These are phyloP conservation scores for Parapristionchus giblindavisi DNA, from an alignment of 2,888 invertebrate species.

Conservation along the genomic window DNA sequence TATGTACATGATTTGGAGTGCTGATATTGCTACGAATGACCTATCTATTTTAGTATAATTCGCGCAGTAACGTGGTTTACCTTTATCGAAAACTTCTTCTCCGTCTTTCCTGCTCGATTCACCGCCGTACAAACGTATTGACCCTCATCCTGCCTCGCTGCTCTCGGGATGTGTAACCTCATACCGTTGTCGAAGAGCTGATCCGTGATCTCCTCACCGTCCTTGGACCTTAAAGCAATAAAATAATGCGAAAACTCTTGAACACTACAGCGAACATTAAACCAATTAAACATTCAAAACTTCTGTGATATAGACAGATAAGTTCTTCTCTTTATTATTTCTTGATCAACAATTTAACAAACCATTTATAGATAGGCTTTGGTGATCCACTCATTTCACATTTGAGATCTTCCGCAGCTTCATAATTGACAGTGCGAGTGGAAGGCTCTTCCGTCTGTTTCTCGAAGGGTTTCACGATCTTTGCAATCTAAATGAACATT, in stretches of 20 bases:
- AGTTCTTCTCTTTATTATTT: neutral
- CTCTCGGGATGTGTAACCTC: slow-evolving; percentile 8
- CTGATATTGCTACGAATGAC: no score
- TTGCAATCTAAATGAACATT: slow-evolving; percentile 10
- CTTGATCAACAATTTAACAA: neutral
- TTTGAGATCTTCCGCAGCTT: neutral
- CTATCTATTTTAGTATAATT: no score
- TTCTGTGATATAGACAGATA: neutral
- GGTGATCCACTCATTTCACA: slow-evolving; percentile 27
- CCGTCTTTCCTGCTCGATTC: slow-evolving; percentile 23
- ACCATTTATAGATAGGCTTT: slow-evolving; percentile 18
- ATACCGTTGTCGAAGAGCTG: neutral
- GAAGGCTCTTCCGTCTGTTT: neutral
- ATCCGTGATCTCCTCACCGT: slow-evolving; percentile 16
- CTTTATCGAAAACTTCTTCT: neutral
- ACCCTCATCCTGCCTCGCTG: neutral
- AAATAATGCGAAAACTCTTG: neutral
- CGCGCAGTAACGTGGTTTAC: no score
- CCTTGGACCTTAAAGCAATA: slow-evolving; percentile 33
- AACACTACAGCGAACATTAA: neutral
- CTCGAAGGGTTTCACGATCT: neutral
- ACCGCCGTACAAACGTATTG: slow-evolving; percentile 8
- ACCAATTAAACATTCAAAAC: neutral
- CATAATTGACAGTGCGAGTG: neutral
- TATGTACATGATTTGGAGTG: no score